Base-by-base conservation (phyloP, 2,888 invertebrate species). In the Agrotis ipsilon region DNA sequence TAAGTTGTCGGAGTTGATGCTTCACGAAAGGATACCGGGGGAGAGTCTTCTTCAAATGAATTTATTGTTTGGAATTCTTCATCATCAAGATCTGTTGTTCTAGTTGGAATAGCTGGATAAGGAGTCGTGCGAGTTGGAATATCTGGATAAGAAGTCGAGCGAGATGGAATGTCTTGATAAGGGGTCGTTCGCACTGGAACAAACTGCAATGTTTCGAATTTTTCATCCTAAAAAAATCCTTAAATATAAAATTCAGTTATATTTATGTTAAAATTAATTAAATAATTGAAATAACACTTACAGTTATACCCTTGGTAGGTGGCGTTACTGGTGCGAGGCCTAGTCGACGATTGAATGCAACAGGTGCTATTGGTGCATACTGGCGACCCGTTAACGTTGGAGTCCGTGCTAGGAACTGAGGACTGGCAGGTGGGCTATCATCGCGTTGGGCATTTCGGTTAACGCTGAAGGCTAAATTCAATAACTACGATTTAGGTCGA, bases 351-450 rank as follows among this genome's bases (percentile, higher is more conserved):
- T 89, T 89, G 78, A 95, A 95, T 4, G 89, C 89, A 7, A 95
- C 94, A 0, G 92, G 89, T n/a, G 91, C 87, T 66, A 95, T 91
- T 1, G 95, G 94, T 7, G 94, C 94, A 82, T 90, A 94, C 73
- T 96, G 94, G 11, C 90, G 90, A 2, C 88, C 85, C 6, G 87
- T 49, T 46, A 88, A 72, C 11, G 78, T 48, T 2, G 89, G 85
- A 39, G 89, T 80, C 43, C 92, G 88, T 0, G 91, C 82, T 58
- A 94, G 68, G 71, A 95, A 94, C 65, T 93, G 92, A 18, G 94
- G 94, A 46, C 90, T 88, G 1, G 92, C 91, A 39, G 94, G 94
- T 9, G 94, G 94, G 75, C 94, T 94, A 70, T 94, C 94, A 70
- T 95, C 95, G 14, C 94, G 92, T 74, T 89, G 85, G 5, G 90